These are phyloP conservation scores for Setophaga petechia DNA, from an alignment of 2,113 vertebrate species.

Conservation along the genomic window DNA sequence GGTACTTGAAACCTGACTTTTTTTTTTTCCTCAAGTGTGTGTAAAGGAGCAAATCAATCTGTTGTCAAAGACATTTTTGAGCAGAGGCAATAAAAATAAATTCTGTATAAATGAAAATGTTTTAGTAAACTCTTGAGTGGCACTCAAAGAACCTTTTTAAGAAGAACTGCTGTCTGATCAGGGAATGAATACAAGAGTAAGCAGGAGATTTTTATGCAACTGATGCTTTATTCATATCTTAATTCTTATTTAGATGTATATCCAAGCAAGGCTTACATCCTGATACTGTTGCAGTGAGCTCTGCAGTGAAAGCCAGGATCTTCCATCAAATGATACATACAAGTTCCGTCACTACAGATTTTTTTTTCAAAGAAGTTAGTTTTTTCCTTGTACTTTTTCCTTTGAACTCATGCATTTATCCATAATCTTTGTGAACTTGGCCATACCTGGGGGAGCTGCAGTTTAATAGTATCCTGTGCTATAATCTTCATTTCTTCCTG, in stretches of 20 bases:
- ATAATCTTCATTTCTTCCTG: background rate
- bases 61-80: background rate
- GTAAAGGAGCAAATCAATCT: background rate
- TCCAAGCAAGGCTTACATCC: background rate
- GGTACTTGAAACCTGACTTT: background rate
- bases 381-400: background rate
- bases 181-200: background rate
- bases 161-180: background rate
- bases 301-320: background rate
- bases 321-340: background rate
- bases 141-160: background rate
- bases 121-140: background rate
- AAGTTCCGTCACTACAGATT: background rate
- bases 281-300: background rate
- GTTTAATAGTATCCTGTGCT: background rate
- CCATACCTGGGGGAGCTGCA: background rate
- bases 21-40: fast-evolving
- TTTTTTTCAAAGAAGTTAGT: background rate
- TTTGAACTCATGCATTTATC: background rate
- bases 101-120: background rate
- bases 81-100: background rate
- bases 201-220: background rate
- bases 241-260: background rate
- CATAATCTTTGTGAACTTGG: background rate
- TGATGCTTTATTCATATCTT: background rate